phyloP scores from a whole-genome alignment of 2,888 invertebrate species.

The Dicranocentrus wangi region DNA sequence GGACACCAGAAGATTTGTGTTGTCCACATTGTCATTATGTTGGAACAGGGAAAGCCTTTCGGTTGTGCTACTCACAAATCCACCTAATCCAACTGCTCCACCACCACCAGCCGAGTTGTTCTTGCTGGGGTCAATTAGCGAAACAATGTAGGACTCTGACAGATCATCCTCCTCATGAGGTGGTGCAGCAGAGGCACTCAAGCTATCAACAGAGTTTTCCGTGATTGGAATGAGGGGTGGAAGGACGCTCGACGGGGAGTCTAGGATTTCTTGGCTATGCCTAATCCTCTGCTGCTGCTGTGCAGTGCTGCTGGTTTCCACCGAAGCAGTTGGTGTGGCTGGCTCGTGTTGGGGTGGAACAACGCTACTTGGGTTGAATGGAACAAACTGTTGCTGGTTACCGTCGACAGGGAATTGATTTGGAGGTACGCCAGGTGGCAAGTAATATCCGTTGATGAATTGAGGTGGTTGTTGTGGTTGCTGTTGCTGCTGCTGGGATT shows the following conservation, averaged over 20 bases:
- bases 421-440: slow-evolving; percentile 37
- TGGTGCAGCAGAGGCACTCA: background rate
- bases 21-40: slow-evolving; percentile 28
- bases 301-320: background rate
- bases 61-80: slow-evolving; percentile 44
- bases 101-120: slow-evolving; percentile 1
- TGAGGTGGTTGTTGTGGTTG: slow-evolving; percentile 8
- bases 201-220: slow-evolving; percentile 39
- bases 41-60: slow-evolving; percentile 38
- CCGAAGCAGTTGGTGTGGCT: background rate
- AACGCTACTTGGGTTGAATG: slow-evolving; percentile 34
- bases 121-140: slow-evolving; percentile 52
- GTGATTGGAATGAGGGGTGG: slow-evolving; percentile 46
- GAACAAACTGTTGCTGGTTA: slow-evolving; percentile 51
- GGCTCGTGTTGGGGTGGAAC: slow-evolving; percentile 16
- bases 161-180: background rate
- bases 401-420: slow-evolving; percentile 46
- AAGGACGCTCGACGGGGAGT: slow-evolving; percentile 34
- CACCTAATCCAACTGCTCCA: background rate
- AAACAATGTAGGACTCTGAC: slow-evolving; percentile 52
- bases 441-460: slow-evolving; percentile 42
- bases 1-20: slow-evolving; percentile 30
- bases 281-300: background rate
- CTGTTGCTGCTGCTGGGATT: background rate
- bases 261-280: slow-evolving; percentile 44